Evolutionary conservation across 2,113 vertebrate species (phyloP).

Genomic region (Poecilia latipinna): DNA sequence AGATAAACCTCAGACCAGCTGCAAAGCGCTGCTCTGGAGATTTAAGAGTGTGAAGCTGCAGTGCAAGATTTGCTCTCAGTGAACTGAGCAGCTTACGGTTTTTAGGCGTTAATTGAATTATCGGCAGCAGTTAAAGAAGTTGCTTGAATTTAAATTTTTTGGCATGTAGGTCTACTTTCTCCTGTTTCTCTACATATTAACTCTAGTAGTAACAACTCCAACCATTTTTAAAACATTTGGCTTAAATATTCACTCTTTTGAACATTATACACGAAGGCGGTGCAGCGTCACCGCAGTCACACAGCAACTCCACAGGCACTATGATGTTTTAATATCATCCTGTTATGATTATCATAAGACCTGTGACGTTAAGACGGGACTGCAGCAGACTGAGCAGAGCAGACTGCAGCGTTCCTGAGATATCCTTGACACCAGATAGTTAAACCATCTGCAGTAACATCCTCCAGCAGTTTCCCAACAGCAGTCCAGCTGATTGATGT

Average conservation of each 20-base stretch:
- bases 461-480: constrained; percentile 31
- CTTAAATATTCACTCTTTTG: not conserved
- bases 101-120: not conserved
- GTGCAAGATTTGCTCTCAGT: not conserved
- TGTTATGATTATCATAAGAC: constrained; percentile 19
- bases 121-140: not conserved
- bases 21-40: not conserved
- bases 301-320: not conserved
- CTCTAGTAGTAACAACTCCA: not conserved
- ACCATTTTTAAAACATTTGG: not conserved
- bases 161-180: not conserved
- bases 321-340: constrained; percentile 4
- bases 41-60: not conserved
- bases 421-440: not conserved
- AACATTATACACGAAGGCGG: not conserved
- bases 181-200: not conserved
- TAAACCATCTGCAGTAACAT: constrained; percentile 1
- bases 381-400: not conserved
- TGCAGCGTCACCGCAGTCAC: not conserved
- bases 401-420: constrained; percentile 16
- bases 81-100: not conserved
- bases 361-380: not conserved
- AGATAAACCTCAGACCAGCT: not conserved
- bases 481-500: constrained; percentile 24
- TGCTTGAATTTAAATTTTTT: too few species aligned